Evolutionary conservation across 1,140 invertebrate genomes (phyloP).

Genomic region (Rhagoletis zephyria): DNA sequence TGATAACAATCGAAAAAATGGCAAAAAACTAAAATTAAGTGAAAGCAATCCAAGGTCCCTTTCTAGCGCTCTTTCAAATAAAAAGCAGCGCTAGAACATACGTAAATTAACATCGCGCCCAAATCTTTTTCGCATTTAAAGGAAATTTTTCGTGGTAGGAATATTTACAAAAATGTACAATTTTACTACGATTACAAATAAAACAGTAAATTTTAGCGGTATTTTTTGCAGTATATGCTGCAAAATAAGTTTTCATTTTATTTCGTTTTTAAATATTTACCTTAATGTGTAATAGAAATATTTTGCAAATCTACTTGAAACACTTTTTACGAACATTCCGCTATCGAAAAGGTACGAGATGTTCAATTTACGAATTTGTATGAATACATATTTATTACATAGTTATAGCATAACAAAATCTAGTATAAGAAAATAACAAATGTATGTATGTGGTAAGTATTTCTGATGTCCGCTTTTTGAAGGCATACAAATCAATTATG

Average conservation of each 20-base stretch:
- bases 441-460: not conserved
- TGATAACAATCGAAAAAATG: not conserved
- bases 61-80: not conserved
- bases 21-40: not conserved
- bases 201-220: slow-evolving; percentile 22
- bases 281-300: not conserved
- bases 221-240: not conserved
- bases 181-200: slow-evolving; percentile 20
- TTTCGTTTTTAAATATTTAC: not conserved
- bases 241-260: not conserved
- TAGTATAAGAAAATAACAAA: not conserved
- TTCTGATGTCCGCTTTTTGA: slow-evolving; percentile 16
- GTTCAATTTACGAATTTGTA: slow-evolving; percentile 17
- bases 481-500: slow-evolving; percentile 22
- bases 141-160: not conserved
- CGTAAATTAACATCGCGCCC: slow-evolving; percentile 72
- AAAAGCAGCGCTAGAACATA: slow-evolving; percentile 61
- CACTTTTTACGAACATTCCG: not conserved
- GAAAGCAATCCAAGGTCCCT: not conserved
- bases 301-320: not conserved
- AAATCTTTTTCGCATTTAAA: slow-evolving; percentile 64
- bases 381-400: not conserved
- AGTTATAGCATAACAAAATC: not conserved
- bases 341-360: not conserved
- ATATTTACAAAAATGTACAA: slow-evolving; percentile 21